phyloP scores from a whole-genome alignment of 2,113 vertebrate species.

The Protobothrops mucrosquamatus region DNA sequence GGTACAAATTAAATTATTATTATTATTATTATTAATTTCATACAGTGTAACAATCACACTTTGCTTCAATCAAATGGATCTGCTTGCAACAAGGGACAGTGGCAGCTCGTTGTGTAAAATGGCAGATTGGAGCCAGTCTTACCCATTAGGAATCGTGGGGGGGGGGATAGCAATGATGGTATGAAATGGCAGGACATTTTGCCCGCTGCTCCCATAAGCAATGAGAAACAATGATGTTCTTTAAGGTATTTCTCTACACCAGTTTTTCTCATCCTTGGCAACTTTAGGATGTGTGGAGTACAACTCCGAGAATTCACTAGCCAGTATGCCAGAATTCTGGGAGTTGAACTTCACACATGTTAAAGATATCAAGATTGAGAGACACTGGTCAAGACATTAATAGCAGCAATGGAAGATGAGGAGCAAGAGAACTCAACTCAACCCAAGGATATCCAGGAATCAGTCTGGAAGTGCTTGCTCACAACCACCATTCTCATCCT shows the following conservation, averaged over 20 bases:
- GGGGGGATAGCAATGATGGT: not conserved
- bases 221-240: not conserved
- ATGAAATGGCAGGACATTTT: not conserved
- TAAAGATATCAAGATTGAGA: not conserved
- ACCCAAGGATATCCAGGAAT: not conserved
- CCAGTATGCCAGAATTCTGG: not conserved
- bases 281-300: not conserved
- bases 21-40: slow-evolving; percentile 64
- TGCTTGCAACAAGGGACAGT: not conserved
- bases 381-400: not conserved
- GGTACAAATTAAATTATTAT: too few relatives aligned
- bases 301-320: not conserved
- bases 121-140: not conserved
- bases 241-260: not conserved
- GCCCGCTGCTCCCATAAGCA: not conserved
- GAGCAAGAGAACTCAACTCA: not conserved
- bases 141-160: not conserved
- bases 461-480: not conserved
- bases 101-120: not conserved
- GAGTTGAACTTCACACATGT: not conserved
- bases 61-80: not conserved
- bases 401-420: not conserved
- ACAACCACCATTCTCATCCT: not conserved
- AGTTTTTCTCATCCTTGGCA: not conserved
- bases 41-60: slow-evolving; percentile 35